Conservation (phyloP, 2,113 vertebrate genomes). For the Ceyx cyanopectus region DNA sequence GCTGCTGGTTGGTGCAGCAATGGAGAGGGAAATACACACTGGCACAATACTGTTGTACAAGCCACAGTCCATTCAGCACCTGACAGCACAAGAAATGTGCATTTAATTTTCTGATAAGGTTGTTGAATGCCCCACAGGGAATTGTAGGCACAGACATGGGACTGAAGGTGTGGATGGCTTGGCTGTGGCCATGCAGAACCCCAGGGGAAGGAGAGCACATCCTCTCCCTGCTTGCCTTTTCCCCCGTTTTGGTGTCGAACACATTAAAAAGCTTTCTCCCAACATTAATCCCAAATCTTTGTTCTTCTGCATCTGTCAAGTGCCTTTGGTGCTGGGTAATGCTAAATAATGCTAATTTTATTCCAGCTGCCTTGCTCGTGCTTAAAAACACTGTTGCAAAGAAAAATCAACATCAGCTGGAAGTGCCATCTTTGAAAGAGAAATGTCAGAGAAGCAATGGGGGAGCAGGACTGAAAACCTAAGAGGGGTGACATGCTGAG, state of each 20-base stretch:
- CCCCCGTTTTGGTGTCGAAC: accelerated
- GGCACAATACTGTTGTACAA: accelerated
- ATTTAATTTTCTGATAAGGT: not conserved
- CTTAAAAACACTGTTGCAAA: constrained; percentile 20
- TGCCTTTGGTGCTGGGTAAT: constrained; percentile 37
- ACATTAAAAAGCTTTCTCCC: not conserved
- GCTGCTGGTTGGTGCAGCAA: not conserved
- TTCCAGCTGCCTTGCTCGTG: constrained; percentile 35
- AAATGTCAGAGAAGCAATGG: constrained; percentile 21
- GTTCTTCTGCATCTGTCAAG: constrained; percentile 43
- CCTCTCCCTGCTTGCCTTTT: not conserved
- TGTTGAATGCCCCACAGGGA: not conserved
- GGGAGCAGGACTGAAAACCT: not conserved
- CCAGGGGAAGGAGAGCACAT: not conserved
- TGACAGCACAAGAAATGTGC: not conserved
- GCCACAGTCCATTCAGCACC: not conserved
- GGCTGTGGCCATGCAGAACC: accelerated
- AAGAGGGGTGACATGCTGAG: not conserved
- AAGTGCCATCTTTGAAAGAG: constrained; percentile 8
- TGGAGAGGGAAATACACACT: accelerated
- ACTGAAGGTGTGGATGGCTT: not conserved
- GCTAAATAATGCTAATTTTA: constrained; percentile 63
- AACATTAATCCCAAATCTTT: not conserved
- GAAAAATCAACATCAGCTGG: constrained; percentile 38
- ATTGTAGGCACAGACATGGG: accelerated